Percentiles rank a stretch among this genome's conserved stretches.
Conservation (phyloP, 2,797 vertebrate genomes). For the Meda fulgida region DNA sequence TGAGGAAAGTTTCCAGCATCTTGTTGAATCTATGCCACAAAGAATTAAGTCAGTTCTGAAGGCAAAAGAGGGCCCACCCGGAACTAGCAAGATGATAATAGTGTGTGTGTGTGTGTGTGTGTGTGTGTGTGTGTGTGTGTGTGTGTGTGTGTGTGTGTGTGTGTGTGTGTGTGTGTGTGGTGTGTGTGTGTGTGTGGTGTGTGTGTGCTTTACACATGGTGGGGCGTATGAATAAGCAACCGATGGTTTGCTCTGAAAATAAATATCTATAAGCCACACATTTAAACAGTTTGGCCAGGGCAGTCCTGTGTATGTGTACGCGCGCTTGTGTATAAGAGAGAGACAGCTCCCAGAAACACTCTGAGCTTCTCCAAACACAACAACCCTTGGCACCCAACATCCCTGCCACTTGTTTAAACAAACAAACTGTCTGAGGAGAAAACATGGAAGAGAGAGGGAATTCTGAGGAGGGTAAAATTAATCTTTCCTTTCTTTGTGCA, state of each 20-base stretch:
- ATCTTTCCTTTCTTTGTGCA: neutral
- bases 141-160: neutral
- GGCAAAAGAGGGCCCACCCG: no score
- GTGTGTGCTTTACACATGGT: conserved; percentile 20
- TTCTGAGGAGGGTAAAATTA: conserved; percentile 44
- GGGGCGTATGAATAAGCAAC: conserved; percentile 42
- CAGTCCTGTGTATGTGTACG: conserved; percentile 57
- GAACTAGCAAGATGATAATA: no score
- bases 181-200: neutral
- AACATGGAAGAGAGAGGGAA: conserved; percentile 59
- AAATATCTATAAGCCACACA: conserved; percentile 76
- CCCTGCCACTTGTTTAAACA: conserved; percentile 80
- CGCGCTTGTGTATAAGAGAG: conserved; percentile 23
- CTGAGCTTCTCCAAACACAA: conserved; percentile 75
- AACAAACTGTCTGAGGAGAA: conserved; percentile 72
- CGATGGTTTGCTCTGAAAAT: conserved; percentile 72
- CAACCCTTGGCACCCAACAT: conserved; percentile 74
- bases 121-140: neutral
- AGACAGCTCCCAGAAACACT: conserved; percentile 67
- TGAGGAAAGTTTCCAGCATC: no score
- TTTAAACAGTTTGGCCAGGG: conserved; percentile 76
- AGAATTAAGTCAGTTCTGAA: no score
- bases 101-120: neutral
- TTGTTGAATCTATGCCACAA: no score
- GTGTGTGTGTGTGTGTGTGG: neutral